phyloP scores from a whole-genome alignment of 2,113 vertebrate genomes.

The Pteronura brasiliensis region DNA sequence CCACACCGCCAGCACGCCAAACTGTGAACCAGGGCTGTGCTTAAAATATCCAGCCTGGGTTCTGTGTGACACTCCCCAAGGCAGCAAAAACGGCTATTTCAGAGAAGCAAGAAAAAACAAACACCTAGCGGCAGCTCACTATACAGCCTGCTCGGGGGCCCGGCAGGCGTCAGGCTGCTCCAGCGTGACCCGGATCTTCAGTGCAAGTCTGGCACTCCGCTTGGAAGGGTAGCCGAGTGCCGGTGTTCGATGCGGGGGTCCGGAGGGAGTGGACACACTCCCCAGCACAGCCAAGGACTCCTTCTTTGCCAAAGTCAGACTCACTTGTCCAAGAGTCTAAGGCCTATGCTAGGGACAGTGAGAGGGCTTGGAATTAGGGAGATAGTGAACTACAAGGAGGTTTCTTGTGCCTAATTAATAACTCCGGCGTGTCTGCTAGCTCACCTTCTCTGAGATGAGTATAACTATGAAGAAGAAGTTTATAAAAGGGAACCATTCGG shows the following conservation, averaged over 20 bases:
- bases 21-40: constrained; percentile 7
- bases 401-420: neutral
- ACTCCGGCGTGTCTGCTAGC: neutral
- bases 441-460: neutral
- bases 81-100: constrained; percentile 70
- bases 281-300: neutral
- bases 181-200: neutral
- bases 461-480: neutral
- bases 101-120: neutral
- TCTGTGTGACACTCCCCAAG: constrained; percentile 35
- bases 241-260: neutral
- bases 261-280: neutral
- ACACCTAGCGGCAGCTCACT: constrained; percentile 35
- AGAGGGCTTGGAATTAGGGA: neutral
- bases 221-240: neutral
- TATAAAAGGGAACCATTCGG: neutral
- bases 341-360: neutral
- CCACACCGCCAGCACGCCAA: neutral
- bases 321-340: neutral
- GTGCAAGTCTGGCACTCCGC: neutral
- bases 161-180: neutral
- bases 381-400: neutral
- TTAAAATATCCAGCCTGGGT: constrained; percentile 45
- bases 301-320: constrained; percentile 9
- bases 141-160: neutral